Evolutionary conservation across 2,113 vertebrate genomes (phyloP).

Genomic region (Notothenia rossii): DNA sequence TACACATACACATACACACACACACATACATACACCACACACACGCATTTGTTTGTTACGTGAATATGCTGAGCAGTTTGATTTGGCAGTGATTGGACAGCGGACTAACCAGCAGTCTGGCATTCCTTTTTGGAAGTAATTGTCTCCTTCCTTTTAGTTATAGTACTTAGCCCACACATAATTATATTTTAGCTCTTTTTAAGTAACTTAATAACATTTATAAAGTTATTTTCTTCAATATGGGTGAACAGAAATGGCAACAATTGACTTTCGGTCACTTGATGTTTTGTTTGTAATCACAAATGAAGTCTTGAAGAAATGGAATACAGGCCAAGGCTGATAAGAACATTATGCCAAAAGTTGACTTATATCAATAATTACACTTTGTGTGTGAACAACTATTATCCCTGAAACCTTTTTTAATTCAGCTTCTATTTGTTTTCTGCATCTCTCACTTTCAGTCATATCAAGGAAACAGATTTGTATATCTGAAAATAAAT

Average conservation of each 20-base stretch:
- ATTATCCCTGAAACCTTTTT: too few species aligned
- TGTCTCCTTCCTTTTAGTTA: background rate
- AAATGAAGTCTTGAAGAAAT: too few species aligned
- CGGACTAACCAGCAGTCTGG: constrained; percentile 5
- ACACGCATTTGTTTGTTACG: constrained; percentile 30
- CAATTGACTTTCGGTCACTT: background rate
- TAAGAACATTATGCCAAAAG: background rate
- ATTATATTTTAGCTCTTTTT: background rate
- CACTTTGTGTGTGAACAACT: too few species aligned
- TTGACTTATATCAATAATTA: background rate
- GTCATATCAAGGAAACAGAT: too few species aligned
- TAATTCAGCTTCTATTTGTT: background rate
- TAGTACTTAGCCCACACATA: background rate
- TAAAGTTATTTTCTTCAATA: too few species aligned
- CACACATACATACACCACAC: background rate
- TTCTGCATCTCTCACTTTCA: background rate
- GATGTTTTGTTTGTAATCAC: background rate
- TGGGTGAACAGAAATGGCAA: too few species aligned
- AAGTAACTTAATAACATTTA: too few species aligned
- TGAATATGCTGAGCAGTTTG: constrained; percentile 48
- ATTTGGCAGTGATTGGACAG: constrained; percentile 38
- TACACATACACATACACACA: constrained; percentile 27
- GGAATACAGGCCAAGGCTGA: too few species aligned
- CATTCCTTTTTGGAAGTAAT: constrained; percentile 16
- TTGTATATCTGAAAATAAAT: too few species aligned